A percentile compares a stretch with the other conserved stretches of the same genome.
phyloP scores from a whole-genome alignment of 2,888 invertebrate genomes.

The Chironomus riparius region DNA sequence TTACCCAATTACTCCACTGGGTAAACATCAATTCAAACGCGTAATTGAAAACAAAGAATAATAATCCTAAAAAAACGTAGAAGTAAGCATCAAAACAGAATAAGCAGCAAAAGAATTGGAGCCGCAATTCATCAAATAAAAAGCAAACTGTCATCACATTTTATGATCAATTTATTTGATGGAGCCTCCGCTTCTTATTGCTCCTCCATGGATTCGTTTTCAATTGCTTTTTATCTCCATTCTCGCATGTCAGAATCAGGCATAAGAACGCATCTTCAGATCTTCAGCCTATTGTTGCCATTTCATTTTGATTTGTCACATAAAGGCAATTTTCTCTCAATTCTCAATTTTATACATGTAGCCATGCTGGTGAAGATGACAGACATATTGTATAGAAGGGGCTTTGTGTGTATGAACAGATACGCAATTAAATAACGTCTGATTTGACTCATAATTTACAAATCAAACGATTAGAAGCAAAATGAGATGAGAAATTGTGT shows the following conservation, averaged over 20 bases:
- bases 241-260: not conserved
- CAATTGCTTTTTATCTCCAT: not conserved
- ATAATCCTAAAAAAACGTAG: not conserved
- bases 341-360: no score
- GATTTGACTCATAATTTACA: no score
- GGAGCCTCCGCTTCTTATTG: not conserved
- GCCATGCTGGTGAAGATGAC: no score
- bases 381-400: no score
- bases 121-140: not conserved
- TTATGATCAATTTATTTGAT: slow-evolving; percentile 24
- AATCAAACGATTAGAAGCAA: no score
- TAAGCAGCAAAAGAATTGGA: not conserved
- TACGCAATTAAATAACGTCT: no score
- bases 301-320: no score
- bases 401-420: no score
- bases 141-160: slow-evolving; percentile 21
- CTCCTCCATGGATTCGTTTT: not conserved
- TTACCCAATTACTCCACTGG: no score
- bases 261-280: not conserved
- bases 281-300: not conserved
- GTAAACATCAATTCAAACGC: no score
- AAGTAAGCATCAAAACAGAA: not conserved
- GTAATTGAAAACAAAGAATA: not conserved
- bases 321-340: no score
- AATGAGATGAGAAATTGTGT: no score